Evolutionary conservation across 2,113 vertebrate species (phyloP).

Genomic region (Rousettus leschenaultii): DNA sequence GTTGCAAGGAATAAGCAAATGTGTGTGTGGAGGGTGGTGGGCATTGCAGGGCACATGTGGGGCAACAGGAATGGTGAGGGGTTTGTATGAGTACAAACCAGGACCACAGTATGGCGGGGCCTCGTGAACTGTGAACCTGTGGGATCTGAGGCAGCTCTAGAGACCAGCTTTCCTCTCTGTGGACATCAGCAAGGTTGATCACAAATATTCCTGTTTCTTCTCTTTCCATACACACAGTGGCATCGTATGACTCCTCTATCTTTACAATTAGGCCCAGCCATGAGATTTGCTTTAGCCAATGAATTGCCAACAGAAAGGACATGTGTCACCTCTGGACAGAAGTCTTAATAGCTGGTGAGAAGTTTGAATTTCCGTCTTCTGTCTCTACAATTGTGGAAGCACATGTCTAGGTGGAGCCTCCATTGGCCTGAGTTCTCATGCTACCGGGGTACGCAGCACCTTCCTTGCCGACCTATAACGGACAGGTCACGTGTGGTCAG

Average conservation of each 20-base stretch:
- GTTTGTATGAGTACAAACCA: too few species aligned
- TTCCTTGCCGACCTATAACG: not conserved
- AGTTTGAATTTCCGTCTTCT: not conserved
- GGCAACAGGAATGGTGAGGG: fast-evolving
- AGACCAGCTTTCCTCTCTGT: not conserved
- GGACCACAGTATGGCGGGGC: not conserved
- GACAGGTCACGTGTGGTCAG: not conserved
- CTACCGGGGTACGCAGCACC: fast-evolving
- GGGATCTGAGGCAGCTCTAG: not conserved
- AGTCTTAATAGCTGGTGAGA: not conserved
- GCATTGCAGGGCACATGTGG: not conserved
- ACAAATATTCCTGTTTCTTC: not conserved
- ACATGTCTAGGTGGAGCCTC: not conserved
- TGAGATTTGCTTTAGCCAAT: not conserved
- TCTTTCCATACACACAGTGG: not conserved
- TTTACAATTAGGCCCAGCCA: not conserved
- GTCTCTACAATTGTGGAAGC: fast-evolving
- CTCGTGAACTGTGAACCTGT: not conserved
- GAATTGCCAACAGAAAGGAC: not conserved
- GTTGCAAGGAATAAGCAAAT: not conserved
- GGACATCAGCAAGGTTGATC: not conserved
- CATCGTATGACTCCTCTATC: not conserved
- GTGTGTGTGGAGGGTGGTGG: not conserved
- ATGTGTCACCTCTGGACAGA: not conserved
- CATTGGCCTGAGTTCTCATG: not conserved